Percentiles rank a stretch among this genome's conserved stretches.
Conservation (phyloP, 2,888 invertebrate species). For the Exephanes ischioxanthus region DNA sequence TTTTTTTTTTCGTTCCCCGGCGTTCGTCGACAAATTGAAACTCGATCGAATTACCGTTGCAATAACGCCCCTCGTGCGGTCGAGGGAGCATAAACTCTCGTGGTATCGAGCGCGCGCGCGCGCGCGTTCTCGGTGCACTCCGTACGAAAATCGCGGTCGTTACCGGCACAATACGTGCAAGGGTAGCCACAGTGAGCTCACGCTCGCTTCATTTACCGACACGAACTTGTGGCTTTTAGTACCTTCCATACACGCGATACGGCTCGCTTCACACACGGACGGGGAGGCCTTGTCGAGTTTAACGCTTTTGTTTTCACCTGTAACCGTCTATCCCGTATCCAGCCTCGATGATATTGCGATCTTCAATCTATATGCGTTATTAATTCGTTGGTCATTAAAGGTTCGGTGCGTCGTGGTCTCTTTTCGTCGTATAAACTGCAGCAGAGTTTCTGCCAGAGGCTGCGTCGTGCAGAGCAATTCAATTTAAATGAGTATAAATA, state of each 20-base stretch:
- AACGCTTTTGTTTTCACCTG: conserved; percentile 50
- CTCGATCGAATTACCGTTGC: conserved; percentile 69
- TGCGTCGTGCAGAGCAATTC: neutral
- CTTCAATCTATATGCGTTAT: conserved; percentile 29
- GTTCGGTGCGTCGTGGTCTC: neutral
- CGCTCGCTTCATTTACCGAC: conserved; percentile 57
- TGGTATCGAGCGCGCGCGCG: conserved; percentile 8
- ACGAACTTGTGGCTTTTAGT: conserved; percentile 63
- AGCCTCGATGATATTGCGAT: conserved; percentile 17
- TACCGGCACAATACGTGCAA: conserved; percentile 52
- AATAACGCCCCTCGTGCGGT: conserved; percentile 61
- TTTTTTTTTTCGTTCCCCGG: conserved; percentile 47
- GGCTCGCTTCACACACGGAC: conserved; percentile 27
- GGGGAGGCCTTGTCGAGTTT: conserved; percentile 38
- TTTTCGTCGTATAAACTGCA: neutral
- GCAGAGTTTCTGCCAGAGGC: neutral
- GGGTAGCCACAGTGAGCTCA: conserved; percentile 21
- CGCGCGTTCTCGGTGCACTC: conserved; percentile 6
- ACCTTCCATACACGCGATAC: conserved; percentile 53
- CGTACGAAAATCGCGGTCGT: conserved; percentile 64
- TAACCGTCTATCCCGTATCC: conserved; percentile 9
- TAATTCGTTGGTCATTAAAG: neutral
- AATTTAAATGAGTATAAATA: neutral
- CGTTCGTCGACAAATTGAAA: conserved; percentile 67
- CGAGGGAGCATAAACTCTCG: conserved; percentile 34